These are phyloP conservation scores for Phoxinus phoxinus DNA, from an alignment of 2,113 vertebrate species.

Conservation along the genomic window DNA sequence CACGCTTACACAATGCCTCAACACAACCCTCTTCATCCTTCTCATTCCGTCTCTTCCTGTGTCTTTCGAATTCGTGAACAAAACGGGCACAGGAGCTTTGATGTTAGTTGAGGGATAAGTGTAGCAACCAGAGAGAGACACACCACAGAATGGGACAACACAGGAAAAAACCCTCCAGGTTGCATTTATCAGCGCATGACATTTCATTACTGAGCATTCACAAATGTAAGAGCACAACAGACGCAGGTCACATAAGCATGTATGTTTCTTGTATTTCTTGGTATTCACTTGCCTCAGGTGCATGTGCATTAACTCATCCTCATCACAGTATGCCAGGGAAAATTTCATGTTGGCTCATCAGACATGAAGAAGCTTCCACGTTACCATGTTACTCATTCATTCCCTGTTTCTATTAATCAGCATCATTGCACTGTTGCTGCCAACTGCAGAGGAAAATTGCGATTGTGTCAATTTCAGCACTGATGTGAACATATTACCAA, in stretches of 20 bases:
- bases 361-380: neutral
- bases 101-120: neutral
- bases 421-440: neutral
- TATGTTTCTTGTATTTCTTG: neutral
- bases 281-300: neutral
- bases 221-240: constrained; percentile 21
- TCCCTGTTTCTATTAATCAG: neutral
- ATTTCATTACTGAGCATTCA: constrained; percentile 30
- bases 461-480: neutral
- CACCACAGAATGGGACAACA: neutral
- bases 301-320: neutral
- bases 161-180: constrained; percentile 20
- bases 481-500: neutral
- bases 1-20: constrained; percentile 37
- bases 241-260: constrained; percentile 8
- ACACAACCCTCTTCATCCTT: constrained; percentile 2
- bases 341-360: constrained; percentile 14
- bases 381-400: neutral
- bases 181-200: constrained; percentile 33
- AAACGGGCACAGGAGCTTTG: neutral
- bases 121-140: neutral
- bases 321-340: neutral
- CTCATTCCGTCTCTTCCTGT: constrained; percentile 6
- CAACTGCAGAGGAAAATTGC: neutral
- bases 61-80: neutral